These are phyloP conservation scores for Phymatocera aterrima DNA, from an alignment of 2,888 invertebrate species.

Conservation along the genomic window DNA sequence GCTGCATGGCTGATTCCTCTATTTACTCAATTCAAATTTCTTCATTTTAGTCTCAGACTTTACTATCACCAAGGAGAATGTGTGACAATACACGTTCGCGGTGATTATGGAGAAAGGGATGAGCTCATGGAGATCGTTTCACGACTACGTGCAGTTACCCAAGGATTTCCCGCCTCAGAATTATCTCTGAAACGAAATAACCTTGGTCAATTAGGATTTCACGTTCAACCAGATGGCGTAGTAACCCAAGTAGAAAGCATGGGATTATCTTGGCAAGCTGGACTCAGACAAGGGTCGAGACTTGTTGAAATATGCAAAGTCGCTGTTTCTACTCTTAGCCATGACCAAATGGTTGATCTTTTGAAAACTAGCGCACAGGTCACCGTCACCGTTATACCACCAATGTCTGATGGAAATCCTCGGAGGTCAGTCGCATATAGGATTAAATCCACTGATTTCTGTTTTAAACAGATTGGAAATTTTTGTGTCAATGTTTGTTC, in stretches of 20 bases:
- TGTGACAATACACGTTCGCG: constrained; percentile 86
- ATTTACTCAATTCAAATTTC: constrained; percentile 29
- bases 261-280: constrained; percentile 86
- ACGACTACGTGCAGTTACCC: constrained; percentile 87
- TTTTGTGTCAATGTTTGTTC: background rate
- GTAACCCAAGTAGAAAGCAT: constrained; percentile 93
- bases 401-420: constrained; percentile 82
- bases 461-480: background rate
- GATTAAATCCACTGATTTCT: background rate
- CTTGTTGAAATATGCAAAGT: constrained; percentile 95
- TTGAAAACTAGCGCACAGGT: constrained; percentile 93
- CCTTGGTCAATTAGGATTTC: constrained; percentile 91
- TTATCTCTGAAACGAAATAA: constrained; percentile 88
- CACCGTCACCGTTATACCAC: constrained; percentile 88
- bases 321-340: constrained; percentile 91
- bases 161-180: constrained; percentile 87
- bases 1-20: background rate
- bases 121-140: constrained; percentile 87
- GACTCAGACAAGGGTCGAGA: constrained; percentile 92
- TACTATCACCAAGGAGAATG: constrained; percentile 97
- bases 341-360: constrained; percentile 95
- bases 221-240: constrained; percentile 94
- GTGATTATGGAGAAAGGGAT: constrained; percentile 82
- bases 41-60: constrained; percentile 80
- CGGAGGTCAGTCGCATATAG: constrained; percentile 74